These are phyloP conservation scores for Notechis scutatus DNA, from an alignment of 2,113 vertebrate species.

Conservation along the genomic window DNA sequence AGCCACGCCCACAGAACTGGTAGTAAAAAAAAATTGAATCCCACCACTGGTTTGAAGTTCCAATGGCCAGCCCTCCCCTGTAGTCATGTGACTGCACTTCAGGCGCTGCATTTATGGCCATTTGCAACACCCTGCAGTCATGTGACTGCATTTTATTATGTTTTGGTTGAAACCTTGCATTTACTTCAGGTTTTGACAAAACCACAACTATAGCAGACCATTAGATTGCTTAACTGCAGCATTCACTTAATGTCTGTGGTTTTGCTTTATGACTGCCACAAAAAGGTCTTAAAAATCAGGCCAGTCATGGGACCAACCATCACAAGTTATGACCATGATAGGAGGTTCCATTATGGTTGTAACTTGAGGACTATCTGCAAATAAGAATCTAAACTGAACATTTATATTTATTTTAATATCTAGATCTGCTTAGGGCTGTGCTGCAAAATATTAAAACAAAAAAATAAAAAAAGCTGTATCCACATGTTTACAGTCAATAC, in stretches of 20 bases:
- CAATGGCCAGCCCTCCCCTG: not conserved
- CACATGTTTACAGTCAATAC: not conserved
- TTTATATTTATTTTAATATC: not conserved
- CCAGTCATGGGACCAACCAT: too few relatives aligned
- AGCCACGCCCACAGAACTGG: too few relatives aligned
- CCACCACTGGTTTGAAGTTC: not conserved
- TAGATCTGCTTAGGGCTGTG: not conserved
- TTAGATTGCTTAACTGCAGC: not conserved
- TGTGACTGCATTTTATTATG: not conserved
- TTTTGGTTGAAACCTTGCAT: not conserved
- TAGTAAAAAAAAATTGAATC: too few relatives aligned
- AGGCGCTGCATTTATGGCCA: not conserved
- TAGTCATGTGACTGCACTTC: not conserved
- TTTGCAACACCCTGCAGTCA: not conserved
- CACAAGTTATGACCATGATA: too few relatives aligned
- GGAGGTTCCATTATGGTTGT: too few relatives aligned
- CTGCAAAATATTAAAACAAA: not conserved
- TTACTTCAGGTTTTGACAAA: not conserved
- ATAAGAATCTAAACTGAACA: not conserved
- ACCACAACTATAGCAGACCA: not conserved
- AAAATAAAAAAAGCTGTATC: not conserved
- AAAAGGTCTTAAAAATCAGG: not conserved
- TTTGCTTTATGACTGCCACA: not conserved
- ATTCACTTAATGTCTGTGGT: not conserved
- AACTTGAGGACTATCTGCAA: not conserved